These are phyloP conservation scores for Metacarcinus magister DNA, from an alignment of 2,888 invertebrate genomes.

Conservation along the genomic window DNA sequence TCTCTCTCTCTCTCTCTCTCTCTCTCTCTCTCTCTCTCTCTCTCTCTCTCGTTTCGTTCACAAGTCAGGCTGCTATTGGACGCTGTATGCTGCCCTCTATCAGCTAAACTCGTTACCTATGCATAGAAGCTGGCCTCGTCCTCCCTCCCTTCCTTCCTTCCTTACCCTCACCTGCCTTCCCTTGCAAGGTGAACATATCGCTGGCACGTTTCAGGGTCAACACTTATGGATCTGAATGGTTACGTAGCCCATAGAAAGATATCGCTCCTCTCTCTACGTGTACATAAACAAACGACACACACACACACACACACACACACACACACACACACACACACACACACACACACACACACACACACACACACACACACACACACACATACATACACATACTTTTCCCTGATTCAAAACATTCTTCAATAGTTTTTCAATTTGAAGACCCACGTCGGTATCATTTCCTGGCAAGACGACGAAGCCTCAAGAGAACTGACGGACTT, in stretches of 20 bases:
- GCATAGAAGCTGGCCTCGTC: neutral
- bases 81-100: neutral
- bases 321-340: neutral
- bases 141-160: neutral
- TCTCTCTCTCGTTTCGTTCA: neutral
- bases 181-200: neutral
- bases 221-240: neutral
- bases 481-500: neutral
- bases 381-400: neutral
- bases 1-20: slow-evolving; percentile 45
- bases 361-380: neutral
- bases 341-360: neutral
- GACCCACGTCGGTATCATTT: neutral
- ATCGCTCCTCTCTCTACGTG: neutral
- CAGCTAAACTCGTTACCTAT: neutral
- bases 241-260: neutral
- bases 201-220: neutral
- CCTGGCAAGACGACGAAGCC: slow-evolving; percentile 39
- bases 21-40: slow-evolving; percentile 36
- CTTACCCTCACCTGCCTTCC: neutral
- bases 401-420: neutral
- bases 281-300: neutral
- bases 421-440: neutral
- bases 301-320: neutral
- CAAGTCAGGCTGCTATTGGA: neutral